Conservation (phyloP, 2,113 vertebrate genomes). For the Rostratula benghalensis region DNA sequence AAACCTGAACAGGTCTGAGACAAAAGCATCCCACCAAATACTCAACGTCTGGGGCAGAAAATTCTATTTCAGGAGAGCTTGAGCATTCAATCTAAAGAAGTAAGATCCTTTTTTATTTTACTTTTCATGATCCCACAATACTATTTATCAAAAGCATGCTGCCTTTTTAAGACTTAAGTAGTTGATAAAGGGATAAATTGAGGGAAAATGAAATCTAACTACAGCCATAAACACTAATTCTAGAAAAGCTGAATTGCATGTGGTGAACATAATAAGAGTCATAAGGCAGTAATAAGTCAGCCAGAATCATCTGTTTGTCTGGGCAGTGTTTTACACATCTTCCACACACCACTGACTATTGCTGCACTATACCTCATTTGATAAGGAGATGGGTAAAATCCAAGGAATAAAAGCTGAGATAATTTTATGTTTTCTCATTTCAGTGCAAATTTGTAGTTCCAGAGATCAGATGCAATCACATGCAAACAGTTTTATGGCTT, state of each 20-base stretch:
- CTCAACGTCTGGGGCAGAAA: not conserved
- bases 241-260: not conserved
- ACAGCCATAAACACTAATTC: not conserved
- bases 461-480: not conserved
- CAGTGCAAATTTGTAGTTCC: not conserved
- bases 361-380: not conserved
- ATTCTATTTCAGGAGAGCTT: not conserved
- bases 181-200: not conserved
- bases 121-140: not conserved
- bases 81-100: not conserved
- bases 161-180: not conserved
- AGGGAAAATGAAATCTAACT: not conserved
- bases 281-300: not conserved
- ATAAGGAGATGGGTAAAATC: not conserved
- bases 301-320: not conserved
- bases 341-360: not conserved
- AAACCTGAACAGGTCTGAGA: not conserved
- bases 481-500: not conserved
- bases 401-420: not conserved
- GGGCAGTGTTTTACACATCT: not conserved
- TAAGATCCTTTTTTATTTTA: not conserved
- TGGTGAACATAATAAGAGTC: not conserved
- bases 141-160: not conserved
- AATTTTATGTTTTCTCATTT: not conserved
- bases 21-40: not conserved